Conservation (phyloP, 2,888 invertebrate species). For the Cabera pusaria region DNA sequence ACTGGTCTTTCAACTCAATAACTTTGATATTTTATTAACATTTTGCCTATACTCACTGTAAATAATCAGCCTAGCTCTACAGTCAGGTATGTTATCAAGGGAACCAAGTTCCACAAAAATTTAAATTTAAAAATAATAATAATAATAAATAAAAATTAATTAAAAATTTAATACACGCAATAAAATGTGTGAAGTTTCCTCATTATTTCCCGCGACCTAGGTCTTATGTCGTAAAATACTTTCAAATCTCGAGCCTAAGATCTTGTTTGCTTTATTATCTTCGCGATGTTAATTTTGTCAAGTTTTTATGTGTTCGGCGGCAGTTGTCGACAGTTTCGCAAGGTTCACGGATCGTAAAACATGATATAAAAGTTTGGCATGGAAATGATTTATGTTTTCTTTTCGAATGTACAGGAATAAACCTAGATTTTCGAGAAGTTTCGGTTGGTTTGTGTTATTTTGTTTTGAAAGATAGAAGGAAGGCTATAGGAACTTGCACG, state of each 20-base stretch:
- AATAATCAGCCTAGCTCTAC: no score
- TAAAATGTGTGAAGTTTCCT: constrained; percentile 23
- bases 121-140: no score
- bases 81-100: no score
- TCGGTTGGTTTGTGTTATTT: constrained; percentile 1
- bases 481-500: no score
- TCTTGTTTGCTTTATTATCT: constrained; percentile 11
- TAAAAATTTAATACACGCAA: constrained; percentile 8
- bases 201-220: constrained; percentile 24
- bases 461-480: no score
- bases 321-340: constrained; percentile 5
- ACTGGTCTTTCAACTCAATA: no score
- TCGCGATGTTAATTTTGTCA: constrained; percentile 13
- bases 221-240: constrained; percentile 7
- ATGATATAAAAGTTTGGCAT: constrained; percentile 9
- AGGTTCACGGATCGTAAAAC: constrained; percentile 13
- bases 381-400: constrained; percentile 3
- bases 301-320: constrained; percentile 7
- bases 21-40: no score
- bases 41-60: no score
- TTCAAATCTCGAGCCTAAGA: not conserved
- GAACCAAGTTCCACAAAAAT: no score
- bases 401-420: constrained; percentile 2
- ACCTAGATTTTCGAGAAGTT: constrained; percentile 10
- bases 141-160: no score